Evolutionary conservation across 2,888 invertebrate species (phyloP).

Genomic region (Marasmarcha lunaedactyla): DNA sequence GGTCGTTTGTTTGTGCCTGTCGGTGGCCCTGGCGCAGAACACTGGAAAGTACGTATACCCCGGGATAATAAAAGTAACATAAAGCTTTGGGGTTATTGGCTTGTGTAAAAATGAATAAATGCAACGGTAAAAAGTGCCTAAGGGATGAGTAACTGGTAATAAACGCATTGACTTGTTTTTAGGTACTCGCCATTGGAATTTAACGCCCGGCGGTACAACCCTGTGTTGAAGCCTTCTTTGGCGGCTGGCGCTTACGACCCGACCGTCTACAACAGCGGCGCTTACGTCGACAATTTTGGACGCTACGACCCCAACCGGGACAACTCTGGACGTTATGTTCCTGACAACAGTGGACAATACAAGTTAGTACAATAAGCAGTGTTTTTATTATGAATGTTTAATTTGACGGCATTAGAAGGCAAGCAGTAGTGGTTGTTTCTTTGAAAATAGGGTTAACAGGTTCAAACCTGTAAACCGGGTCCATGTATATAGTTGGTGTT

Average conservation of each 20-base stretch:
- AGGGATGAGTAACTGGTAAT: background rate
- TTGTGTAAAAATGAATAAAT: background rate
- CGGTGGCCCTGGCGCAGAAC: constrained; percentile 43
- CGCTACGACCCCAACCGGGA: constrained; percentile 23
- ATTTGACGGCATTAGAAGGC: too few species aligned
- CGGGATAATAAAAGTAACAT: background rate
- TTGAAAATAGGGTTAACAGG: too few species aligned
- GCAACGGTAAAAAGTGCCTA: background rate
- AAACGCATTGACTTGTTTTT: constrained; percentile 5
- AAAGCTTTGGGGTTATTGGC: background rate
- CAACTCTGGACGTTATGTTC: constrained; percentile 30
- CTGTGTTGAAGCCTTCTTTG: constrained; percentile 13
- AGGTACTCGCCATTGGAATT: constrained; percentile 26
- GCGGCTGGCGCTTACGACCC: constrained; percentile 25
- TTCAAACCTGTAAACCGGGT: too few species aligned
- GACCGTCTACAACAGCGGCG: constrained; percentile 29
- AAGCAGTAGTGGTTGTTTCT: too few species aligned
- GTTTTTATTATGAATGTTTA: too few species aligned
- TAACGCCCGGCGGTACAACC: constrained; percentile 15
- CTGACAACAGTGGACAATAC: constrained; percentile 39
- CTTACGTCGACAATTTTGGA: constrained; percentile 25
- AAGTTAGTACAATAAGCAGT: constrained; percentile 28
- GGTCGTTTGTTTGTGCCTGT: constrained; percentile 38
- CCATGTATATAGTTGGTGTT: too few species aligned
- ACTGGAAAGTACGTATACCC: constrained; percentile 23